Base-by-base conservation (phyloP, 2,888 invertebrate genomes). In the Vanessa cardui region DNA sequence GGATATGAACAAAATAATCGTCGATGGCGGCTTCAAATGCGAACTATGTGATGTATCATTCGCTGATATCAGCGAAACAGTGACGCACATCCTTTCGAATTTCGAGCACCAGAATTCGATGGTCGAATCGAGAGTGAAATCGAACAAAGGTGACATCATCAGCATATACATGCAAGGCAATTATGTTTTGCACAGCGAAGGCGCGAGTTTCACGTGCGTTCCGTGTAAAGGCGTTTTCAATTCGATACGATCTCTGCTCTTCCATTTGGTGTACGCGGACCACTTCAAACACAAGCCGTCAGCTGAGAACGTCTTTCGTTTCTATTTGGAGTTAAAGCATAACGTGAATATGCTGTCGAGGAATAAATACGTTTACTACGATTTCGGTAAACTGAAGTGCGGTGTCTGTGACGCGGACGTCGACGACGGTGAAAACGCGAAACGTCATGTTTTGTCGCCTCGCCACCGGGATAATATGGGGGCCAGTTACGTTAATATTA, bases 401-500 rank as follows among this genome's bases (percentile, higher is more conserved):
- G 91, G 92, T 0, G 91, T 91, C 0, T 92, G 92, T 68, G 89
- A 89, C 5, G 76, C 78, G 0, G 89, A 90, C 54, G 58, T 92
- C 0, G 87, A 83, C 0, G 90, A 86, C 0, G 84, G 83, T 0
- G 92, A 92, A 79, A 92, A 90, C 1, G 92, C 91, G 0, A 92
- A 92, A 77, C 82, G 82, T 9, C 92, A 92, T 50, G 92, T 92
- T 1, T 82, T 90, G 26, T 91, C 92, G 0, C 62, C 84, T 1
- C 83, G 87, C 4, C 92, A 92, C 69, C 83, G 86, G 62, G 92
- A 92, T 64, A 89, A 85, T 64, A 92, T 92, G 92, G 92, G 92
- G 82, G 86, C 89, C 84, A 90, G 85, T 80, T 91, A 88, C 80
- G 83, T 89, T 76, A 87, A 80, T 80, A 73, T 85, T 71, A 80